These are phyloP conservation scores for Myotis daubentonii DNA, from an alignment of 2,797 vertebrate species.

Conservation along the genomic window DNA sequence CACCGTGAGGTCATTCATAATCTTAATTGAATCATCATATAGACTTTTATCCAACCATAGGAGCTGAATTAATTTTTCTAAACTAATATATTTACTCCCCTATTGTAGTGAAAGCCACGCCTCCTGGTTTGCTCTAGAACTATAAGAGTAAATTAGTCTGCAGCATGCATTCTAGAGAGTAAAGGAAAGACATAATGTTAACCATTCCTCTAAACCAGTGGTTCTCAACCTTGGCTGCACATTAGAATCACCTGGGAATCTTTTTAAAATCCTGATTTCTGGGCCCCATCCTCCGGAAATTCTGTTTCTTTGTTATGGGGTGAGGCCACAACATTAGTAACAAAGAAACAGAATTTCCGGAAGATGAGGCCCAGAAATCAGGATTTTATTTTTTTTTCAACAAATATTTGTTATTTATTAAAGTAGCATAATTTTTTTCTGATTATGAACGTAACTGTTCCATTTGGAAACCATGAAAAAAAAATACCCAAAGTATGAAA, in stretches of 20 bases:
- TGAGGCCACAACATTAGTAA: too few relatives aligned
- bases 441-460: background rate
- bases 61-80: background rate
- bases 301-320: too few relatives aligned
- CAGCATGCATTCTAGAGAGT: background rate
- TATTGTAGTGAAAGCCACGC: background rate
- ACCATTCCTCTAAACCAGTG: background rate
- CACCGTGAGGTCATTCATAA: background rate
- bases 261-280: too few relatives aligned
- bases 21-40: background rate
- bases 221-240: too few relatives aligned
- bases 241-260: too few relatives aligned
- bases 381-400: too few relatives aligned
- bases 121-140: background rate
- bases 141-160: background rate
- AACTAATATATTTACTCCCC: background rate
- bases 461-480: conserved; percentile 26
- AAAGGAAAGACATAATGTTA: background rate
- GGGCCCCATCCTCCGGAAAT: too few relatives aligned
- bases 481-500: background rate
- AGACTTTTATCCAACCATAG: background rate
- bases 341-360: too few relatives aligned
- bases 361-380: too few relatives aligned
- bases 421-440: background rate
- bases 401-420: background rate